Evolutionary conservation across 2,113 vertebrate genomes (phyloP), one percentile per base, ranked within the genome.

Genomic region (Odontesthes bonariensis): DNA sequence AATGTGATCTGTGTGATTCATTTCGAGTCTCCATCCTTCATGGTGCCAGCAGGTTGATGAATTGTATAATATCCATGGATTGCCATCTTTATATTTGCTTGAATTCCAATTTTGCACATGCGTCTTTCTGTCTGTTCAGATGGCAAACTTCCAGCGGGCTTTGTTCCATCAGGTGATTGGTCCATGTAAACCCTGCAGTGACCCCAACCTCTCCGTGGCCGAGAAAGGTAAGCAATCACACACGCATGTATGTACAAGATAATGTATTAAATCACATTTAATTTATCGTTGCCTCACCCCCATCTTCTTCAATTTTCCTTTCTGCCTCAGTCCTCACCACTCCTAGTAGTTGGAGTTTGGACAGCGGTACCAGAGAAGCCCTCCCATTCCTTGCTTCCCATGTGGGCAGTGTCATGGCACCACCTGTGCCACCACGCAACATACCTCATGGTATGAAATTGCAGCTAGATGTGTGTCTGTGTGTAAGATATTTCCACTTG

Each of bases 291-390:
- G 6, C 14, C 3, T 1, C 61, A 6, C 6, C 22, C 61, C 3
- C 12, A 8, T 5, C 12, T 6, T 0, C 17, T 6, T 11, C 27
- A 27, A 27, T 27, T 27, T 4, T 33, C 19, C 31, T 1, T 4
- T 1, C 5, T 14, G 0, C 60, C 1, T 75, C 89, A 94, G 96
- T 97, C 84, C 94, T 97, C 90, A 95, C 95, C 87, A 95, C 96
- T 11, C 96, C 97, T 91, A 97, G 97, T 70, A 98, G 97, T 86
- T 99, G 96, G 98, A 99, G 97, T 93, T 91, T 98, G 94, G 97
- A 98, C 95, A 98, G 97, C 27, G 96, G 96, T 52, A 97, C 95
- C 90, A 93, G 93, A 86, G 97, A 98, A 75, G 92, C 95, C 27
- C 94, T 97, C 84, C 96, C 96, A 63, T 97, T 97, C 94, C 95